These are phyloP conservation scores for Scarus forsteni DNA, from an alignment of 2,797 vertebrate species.

Conservation along the genomic window DNA sequence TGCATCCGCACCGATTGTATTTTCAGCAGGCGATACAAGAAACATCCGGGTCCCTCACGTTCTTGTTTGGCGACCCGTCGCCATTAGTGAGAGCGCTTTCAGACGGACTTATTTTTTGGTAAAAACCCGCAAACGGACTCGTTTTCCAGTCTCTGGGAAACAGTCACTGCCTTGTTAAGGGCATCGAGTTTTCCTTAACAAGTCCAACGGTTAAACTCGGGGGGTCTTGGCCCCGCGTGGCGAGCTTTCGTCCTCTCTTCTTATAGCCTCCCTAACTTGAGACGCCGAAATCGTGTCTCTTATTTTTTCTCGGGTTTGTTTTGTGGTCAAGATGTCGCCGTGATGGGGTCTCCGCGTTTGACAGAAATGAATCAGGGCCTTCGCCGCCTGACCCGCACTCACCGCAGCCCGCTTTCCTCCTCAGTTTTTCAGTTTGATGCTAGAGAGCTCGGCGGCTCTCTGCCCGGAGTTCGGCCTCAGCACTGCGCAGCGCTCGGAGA, in stretches of 20 bases:
- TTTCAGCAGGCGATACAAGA: constrained; percentile 47
- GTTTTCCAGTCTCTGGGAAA: constrained; percentile 78
- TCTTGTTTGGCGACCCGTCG: constrained; percentile 94
- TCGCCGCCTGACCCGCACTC: constrained; percentile 88
- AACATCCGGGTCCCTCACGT: constrained; percentile 88
- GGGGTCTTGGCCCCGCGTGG: constrained; percentile 82
- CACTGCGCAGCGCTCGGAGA: constrained; percentile 68
- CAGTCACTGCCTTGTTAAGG: constrained; percentile 68
- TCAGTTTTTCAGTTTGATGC: constrained; percentile 78
- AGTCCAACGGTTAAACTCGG: constrained; percentile 42
- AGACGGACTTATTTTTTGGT: constrained; percentile 48
- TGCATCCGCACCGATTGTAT: constrained; percentile 6
- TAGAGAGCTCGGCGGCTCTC: constrained; percentile 84
- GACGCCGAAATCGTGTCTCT: constrained; percentile 86
- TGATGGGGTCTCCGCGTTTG: constrained; percentile 93
- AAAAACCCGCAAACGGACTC: constrained; percentile 52
- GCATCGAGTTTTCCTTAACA: constrained; percentile 60
- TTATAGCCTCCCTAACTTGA: constrained; percentile 67
- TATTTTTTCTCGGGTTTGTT: constrained; percentile 74
- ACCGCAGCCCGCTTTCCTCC: constrained; percentile 77
- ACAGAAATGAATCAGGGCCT: constrained; percentile 95
- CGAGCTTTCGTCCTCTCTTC: constrained; percentile 72
- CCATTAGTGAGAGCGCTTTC: constrained; percentile 84
- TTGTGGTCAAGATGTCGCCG: constrained; percentile 94
- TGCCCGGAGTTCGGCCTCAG: constrained; percentile 87